Evolutionary conservation across 2,888 invertebrate genomes (phyloP), one percentile per base, ranked within the genome.

Genomic region (Rhingia rostrata): DNA sequence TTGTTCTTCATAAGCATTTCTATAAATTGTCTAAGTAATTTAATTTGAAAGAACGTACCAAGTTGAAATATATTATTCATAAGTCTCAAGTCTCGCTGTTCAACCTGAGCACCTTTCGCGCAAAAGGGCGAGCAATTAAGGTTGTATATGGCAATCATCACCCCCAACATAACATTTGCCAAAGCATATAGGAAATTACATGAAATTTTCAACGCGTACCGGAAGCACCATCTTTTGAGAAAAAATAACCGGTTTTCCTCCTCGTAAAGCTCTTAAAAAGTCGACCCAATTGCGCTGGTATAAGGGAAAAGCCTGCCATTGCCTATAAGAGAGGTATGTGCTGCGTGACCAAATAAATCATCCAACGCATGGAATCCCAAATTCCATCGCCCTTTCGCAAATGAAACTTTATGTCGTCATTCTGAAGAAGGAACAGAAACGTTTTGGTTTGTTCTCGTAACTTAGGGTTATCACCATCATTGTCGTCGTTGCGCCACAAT

Each of bases 291-390:
- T 66, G 35, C 10, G 30, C 39, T 12, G 12, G 39, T 49, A 30
- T 9, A 32, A 33, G 6, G 32, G 12, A 60, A 61, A 72, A 83
- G 67, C 67, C 45, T 78, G 72, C 61, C 82, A 67, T 39, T 51
- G 66, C 47, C 37, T 63, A 37, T 47, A 56, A 49, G 66, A 22
- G 22, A 22, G 22, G 22, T 3, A 22, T 49, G 22, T 51, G 33
- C 61, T 79, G 79, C 83, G 79, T 83, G 79, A 74, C 73, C 67
- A 69, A 83, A 83, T 69, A 79, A 58, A 49, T 63, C 79, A 69
- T 63, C 67, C 58, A 14, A 33, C 79, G 30, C 72, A 60, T 64
- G 32, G 66, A 69, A 73, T 83, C 58, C 53, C 53, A 58, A 83
- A 83, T 83, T 79, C 58, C 69, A 69, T 63, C 73, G 73, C 73